Conservation (phyloP, 2,888 invertebrate genomes). For the Latheticus oryzae region DNA sequence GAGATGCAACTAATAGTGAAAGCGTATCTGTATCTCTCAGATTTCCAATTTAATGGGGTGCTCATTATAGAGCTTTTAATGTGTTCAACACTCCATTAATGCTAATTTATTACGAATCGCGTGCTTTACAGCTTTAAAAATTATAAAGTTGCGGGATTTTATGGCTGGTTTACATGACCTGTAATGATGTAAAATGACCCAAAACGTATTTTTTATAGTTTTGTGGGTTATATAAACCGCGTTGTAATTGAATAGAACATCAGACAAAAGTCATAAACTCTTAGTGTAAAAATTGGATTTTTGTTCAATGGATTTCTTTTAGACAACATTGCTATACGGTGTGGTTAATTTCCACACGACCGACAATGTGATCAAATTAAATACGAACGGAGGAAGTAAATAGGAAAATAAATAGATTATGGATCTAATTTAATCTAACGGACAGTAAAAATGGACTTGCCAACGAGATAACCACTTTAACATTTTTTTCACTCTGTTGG, state of each 20-base stretch:
- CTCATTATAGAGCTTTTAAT: conserved; percentile 43
- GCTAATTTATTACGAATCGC: conserved; percentile 48
- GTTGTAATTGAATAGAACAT: too few relatives aligned
- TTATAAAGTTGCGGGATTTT: conserved; percentile 44
- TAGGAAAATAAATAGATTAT: conserved; percentile 38
- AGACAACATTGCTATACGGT: too few relatives aligned
- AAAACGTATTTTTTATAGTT: conserved; percentile 25
- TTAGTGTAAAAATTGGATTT: conserved; percentile 53
- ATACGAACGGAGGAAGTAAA: conserved; percentile 29
- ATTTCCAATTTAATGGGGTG: conserved; percentile 38
- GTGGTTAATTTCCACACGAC: conserved; percentile 36
- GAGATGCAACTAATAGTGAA: background rate
- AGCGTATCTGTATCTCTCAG: conserved; percentile 4
- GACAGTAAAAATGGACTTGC: conserved; percentile 17
- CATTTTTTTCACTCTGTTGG: too few relatives aligned
- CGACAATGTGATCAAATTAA: conserved; percentile 32
- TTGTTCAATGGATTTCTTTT: conserved; percentile 42
- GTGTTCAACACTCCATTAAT: conserved; percentile 49
- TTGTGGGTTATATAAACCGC: too few relatives aligned
- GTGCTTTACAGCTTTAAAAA: conserved; percentile 43
- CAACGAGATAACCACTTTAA: conserved; percentile 12
- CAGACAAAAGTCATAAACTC: too few relatives aligned
- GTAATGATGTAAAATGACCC: conserved; percentile 30
- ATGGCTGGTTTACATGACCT: conserved; percentile 43
- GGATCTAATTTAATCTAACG: conserved; percentile 25